Conservation (phyloP, 2,888 invertebrate genomes). For the Penaeus monodon region DNA sequence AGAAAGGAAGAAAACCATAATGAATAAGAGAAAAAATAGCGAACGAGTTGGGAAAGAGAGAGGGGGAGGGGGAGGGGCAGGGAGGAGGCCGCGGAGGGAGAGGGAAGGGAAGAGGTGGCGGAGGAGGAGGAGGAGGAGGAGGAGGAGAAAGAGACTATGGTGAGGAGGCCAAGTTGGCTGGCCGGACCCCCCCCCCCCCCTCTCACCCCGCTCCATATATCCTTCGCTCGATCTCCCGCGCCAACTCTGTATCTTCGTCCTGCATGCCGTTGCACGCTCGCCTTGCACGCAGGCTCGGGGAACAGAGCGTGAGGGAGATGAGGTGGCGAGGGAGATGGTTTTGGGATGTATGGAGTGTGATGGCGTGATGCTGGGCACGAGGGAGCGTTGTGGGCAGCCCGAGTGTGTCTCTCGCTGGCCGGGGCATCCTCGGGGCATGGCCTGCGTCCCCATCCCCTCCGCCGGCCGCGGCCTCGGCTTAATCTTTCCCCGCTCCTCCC, state of each 20-base stretch:
- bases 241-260: too few species aligned
- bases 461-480: slow-evolving; percentile 7
- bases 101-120: neutral
- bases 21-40: neutral
- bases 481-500: neutral
- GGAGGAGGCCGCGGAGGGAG: neutral
- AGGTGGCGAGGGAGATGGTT: too few species aligned
- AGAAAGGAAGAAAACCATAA: neutral
- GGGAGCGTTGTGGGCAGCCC: slow-evolving; percentile 8
- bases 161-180: neutral
- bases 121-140: too few species aligned
- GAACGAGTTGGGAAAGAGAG: too few species aligned
- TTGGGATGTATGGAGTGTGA: slow-evolving; percentile 12
- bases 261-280: too few species aligned
- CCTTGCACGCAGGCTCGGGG: too few species aligned
- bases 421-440: slow-evolving; percentile 27
- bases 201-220: too few species aligned
- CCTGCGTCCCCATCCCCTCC: neutral
- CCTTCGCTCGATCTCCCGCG: too few species aligned
- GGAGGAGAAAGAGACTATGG: neutral
- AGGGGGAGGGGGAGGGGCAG: neutral
- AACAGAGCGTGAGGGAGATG: too few species aligned
- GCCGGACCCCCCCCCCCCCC: neutral
- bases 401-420: slow-evolving; percentile 9
- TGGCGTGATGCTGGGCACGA: neutral